Percentiles rank a stretch among this genome's conserved stretches.
phyloP scores from a whole-genome alignment of 2,888 invertebrate genomes.

The Aleiodes testaceus region DNA sequence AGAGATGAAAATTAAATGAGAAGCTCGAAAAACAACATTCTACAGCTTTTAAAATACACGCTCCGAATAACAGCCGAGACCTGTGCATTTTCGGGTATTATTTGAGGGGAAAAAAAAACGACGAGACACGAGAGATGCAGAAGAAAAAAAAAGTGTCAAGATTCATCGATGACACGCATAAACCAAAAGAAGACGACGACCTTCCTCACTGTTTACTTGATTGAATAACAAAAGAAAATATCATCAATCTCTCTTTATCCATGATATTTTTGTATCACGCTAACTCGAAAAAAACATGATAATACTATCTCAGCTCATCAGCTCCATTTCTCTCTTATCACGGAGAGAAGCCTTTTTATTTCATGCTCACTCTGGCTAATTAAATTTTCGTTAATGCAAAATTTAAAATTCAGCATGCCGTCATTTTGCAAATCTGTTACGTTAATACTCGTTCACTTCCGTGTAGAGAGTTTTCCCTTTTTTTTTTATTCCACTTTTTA shows the following conservation, averaged over 20 bases:
- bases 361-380: too few relatives aligned
- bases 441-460: slow-evolving; percentile 26
- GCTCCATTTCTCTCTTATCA: neutral
- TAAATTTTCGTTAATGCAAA: neutral
- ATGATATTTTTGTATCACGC: slow-evolving; percentile 4
- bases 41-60: slow-evolving; percentile 48
- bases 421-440: slow-evolving; percentile 19
- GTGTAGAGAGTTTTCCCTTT: slow-evolving; percentile 16
- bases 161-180: slow-evolving; percentile 1
- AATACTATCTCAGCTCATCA: slow-evolving; percentile 24
- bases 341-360: neutral
- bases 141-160: neutral
- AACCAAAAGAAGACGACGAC: slow-evolving; percentile 21
- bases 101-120: neutral
- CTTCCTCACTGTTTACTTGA: slow-evolving; percentile 40
- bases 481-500: slow-evolving; percentile 26
- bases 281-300: slow-evolving; percentile 21
- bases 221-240: slow-evolving; percentile 25
- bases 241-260: neutral
- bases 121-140: neutral
- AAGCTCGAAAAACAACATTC: slow-evolving; percentile 47
- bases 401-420: neutral
- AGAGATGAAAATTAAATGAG: slow-evolving; percentile 17
- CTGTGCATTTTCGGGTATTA: slow-evolving; percentile 1
- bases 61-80: slow-evolving; percentile 25